Percentiles rank a stretch among this genome's conserved stretches.
Conservation (phyloP, 2,888 invertebrate species). For the Parnassius glacialis region DNA sequence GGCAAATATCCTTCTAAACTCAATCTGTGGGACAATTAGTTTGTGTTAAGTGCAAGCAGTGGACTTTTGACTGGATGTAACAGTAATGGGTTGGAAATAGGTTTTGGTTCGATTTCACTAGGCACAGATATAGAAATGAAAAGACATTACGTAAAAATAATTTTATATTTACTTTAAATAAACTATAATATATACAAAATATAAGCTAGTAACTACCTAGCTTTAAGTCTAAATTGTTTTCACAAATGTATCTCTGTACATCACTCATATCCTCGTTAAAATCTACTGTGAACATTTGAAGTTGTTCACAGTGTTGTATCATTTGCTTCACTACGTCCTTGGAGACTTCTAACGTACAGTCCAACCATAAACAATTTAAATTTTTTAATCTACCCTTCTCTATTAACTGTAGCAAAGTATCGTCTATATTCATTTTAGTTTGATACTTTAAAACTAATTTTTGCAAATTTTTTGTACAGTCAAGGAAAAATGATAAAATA, state of each 20-base stretch:
- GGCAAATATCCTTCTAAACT: no score
- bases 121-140: constrained; percentile 1
- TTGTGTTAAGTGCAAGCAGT: no score
- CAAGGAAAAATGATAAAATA: constrained; percentile 62
- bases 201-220: constrained; percentile 63
- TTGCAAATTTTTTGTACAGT: constrained; percentile 60
- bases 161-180: constrained; percentile 29
- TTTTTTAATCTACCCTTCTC: constrained; percentile 60
- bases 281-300: constrained; percentile 66
- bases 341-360: constrained; percentile 70
- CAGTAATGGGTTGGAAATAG: no score
- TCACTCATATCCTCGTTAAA: constrained; percentile 56
- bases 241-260: constrained; percentile 58
- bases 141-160: constrained; percentile 17
- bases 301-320: constrained; percentile 58
- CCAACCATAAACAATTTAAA: constrained; percentile 65
- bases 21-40: no score
- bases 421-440: constrained; percentile 62
- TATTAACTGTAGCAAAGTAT: constrained; percentile 55
- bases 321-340: constrained; percentile 59
- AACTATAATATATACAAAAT: constrained; percentile 35
- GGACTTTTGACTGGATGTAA: no score
- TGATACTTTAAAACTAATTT: constrained; percentile 69
- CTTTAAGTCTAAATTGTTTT: constrained; percentile 70
- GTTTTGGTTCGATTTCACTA: no score